Evolutionary conservation across 2,113 vertebrate species (phyloP), one percentile per base, ranked within the genome.

Genomic region (Nestor notabilis): DNA sequence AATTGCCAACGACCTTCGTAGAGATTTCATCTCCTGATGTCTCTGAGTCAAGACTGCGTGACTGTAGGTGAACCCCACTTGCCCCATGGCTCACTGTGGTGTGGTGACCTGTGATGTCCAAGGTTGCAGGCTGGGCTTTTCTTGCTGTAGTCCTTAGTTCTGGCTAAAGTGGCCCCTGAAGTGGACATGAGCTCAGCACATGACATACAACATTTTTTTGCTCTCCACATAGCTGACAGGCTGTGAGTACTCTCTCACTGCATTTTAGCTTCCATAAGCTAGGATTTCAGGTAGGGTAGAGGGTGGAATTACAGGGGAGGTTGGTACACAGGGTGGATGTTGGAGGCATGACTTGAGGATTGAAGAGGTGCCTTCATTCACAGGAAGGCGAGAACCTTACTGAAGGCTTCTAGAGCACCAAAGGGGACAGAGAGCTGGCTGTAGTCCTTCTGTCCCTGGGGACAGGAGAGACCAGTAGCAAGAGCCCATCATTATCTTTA

Each of bases 291-390:
- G 16, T n/a, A 47, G 21, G 13, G 61, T 44, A 21, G n/a, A 7
- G 7, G 1, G 15, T 21, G 47, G 33, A 53, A 7, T 29, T 29
- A 35, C 10, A 2, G 13, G 17, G 8, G n/a, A 74, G 18, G 10
- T 39, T 60, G 35, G 10, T 55, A 35, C 0, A 2, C 17, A 79
- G 20, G 13, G 7, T 39, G 25, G 20, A 35, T 74, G 14, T 78
- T 0, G 0, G 8, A 55, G 49, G 7, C 12, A 3, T n/a, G 41
- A 28, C 13, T 4, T 46, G 23, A 17, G 12, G 4, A 10, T 7
- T 56, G 55, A 70, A 81, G 80, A 81, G 14, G 13, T 56, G 19
- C 16, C 5, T 18, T 71, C 25, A 20, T 35, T 79, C 27, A n/a
- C 28, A 53, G 13, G 39, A 39, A 17, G 19, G 29, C 39, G 37